These are phyloP conservation scores for Trichosurus vulpecula DNA, from an alignment of 2,797 vertebrate genomes.

Conservation along the genomic window DNA sequence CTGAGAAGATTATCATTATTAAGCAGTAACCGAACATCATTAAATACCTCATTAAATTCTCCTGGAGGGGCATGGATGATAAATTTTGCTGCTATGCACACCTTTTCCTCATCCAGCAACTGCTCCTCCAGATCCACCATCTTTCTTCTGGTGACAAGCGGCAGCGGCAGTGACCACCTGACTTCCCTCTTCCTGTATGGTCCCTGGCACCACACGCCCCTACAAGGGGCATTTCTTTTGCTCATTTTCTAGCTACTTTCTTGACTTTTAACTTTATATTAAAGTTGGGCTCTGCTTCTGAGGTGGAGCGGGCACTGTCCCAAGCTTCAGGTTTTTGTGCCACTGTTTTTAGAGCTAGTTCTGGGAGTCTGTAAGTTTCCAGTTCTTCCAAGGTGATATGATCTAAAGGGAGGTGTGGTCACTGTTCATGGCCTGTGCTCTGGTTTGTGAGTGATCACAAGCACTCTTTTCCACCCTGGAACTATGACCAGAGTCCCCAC, in stretches of 20 bases:
- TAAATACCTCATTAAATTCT: slow-evolving; percentile 98
- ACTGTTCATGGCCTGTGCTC: background rate
- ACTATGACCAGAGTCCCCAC: background rate
- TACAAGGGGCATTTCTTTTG: slow-evolving; percentile 49
- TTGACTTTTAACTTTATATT: no score
- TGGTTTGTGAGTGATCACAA: background rate
- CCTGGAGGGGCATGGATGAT: slow-evolving; percentile 97
- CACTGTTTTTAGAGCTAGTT: background rate
- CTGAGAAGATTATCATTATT: no score
- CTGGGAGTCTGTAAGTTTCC: background rate
- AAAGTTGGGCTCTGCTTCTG: no score
- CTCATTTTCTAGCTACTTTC: no score
- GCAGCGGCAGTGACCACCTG: slow-evolving; percentile 66
- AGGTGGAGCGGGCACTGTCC: no score
- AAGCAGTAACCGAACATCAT: no score
- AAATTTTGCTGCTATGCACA: slow-evolving; percentile 97
- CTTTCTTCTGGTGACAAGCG: slow-evolving; percentile 76
- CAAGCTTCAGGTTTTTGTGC: no score
- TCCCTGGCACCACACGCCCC: slow-evolving; percentile 61
- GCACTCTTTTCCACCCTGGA: background rate
- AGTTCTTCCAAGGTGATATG: background rate
- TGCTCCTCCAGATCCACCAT: slow-evolving; percentile 88
- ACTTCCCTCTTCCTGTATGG: slow-evolving; percentile 68
- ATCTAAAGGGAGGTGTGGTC: background rate
- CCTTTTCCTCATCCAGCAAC: no score